Evolutionary conservation across 2,113 vertebrate species (phyloP).

Genomic region (Amazona guildingii): DNA sequence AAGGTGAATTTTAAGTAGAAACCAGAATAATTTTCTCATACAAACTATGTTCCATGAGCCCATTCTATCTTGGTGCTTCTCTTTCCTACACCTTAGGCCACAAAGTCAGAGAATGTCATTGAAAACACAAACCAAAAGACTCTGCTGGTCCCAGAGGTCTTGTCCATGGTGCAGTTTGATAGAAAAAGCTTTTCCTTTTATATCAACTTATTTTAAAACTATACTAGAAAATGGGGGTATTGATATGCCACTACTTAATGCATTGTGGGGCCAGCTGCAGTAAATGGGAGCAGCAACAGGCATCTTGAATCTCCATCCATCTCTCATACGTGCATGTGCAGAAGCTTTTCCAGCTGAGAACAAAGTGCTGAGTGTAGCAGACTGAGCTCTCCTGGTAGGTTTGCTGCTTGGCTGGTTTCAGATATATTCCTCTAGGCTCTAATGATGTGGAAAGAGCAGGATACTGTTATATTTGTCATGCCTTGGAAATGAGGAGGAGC

Average conservation of each 20-base stretch:
- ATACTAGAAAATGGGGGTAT: neutral
- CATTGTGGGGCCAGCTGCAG: neutral
- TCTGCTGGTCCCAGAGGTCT: neutral
- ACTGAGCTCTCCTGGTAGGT: neutral
- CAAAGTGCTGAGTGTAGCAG: neutral
- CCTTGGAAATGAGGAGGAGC: neutral
- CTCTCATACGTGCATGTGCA: neutral
- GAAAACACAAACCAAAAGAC: neutral
- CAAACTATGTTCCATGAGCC: neutral
- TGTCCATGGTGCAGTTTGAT: neutral
- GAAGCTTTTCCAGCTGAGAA: constrained; percentile 4
- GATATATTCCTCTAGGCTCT: neutral
- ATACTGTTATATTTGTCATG: neutral
- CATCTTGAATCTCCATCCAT: neutral
- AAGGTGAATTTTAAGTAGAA: neutral
- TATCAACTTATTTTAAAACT: neutral
- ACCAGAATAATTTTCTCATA: neutral
- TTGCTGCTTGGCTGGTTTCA: constrained; percentile 28
- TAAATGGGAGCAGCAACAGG: neutral
- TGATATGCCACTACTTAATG: neutral
- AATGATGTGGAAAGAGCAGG: neutral
- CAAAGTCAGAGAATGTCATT: neutral
- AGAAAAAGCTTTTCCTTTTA: neutral
- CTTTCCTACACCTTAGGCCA: neutral
- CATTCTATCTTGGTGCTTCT: neutral